Conservation (phyloP, 2,888 invertebrate species). For the Apotomis turbidana region DNA sequence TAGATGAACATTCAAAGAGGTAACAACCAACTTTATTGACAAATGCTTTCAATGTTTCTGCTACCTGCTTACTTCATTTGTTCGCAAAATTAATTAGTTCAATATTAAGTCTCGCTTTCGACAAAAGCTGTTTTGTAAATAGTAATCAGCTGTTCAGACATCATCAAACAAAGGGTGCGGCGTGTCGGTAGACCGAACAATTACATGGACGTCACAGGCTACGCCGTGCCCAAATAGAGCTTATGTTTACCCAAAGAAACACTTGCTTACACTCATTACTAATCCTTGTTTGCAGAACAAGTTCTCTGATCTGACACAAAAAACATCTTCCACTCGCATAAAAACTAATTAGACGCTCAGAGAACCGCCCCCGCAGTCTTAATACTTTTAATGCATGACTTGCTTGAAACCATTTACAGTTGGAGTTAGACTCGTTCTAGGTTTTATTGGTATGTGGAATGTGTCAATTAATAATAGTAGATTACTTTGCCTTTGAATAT, state of each 20-base stretch:
- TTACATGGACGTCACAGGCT: neutral
- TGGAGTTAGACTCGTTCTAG: neutral
- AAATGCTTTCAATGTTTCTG: conserved; percentile 30
- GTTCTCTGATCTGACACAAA: neutral
- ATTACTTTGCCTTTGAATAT: neutral
- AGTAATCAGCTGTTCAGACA: conserved; percentile 17
- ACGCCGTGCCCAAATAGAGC: conserved; percentile 28
- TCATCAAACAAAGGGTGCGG: conserved; percentile 36
- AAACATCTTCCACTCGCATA: neutral
- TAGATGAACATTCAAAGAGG: conserved; percentile 88
- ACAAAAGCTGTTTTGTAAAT: conserved; percentile 11
- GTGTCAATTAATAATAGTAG: conserved; percentile 6
- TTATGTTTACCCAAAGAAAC: conserved; percentile 25
- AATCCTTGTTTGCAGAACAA: conserved; percentile 2
- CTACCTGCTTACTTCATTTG: conserved; percentile 19
- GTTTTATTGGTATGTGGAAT: conserved; percentile 5
- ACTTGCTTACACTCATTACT: conserved; percentile 5
- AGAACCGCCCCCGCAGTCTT: neutral
- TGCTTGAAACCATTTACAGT: conserved; percentile 4
- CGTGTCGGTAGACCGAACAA: conserved; percentile 30
- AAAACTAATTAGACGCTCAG: neutral
- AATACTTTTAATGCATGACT: conserved; percentile 10
- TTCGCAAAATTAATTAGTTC: neutral
- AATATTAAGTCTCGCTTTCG: neutral
- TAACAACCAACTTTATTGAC: conserved; percentile 66